phyloP scores from a whole-genome alignment of 2,888 invertebrate species.

The Hecatera dysodea region DNA sequence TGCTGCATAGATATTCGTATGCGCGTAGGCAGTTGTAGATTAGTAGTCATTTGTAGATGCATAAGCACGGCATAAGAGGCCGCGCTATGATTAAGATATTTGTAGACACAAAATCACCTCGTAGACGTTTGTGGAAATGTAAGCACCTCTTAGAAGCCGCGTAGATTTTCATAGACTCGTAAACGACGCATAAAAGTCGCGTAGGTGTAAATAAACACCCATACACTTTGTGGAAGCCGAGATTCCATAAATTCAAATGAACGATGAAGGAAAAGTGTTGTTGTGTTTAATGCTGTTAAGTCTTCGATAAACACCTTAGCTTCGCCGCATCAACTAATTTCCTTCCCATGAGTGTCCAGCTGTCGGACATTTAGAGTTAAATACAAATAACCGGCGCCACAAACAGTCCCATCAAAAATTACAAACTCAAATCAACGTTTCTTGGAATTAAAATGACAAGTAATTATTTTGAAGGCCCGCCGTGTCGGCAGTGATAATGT shows the following conservation, averaged over 20 bases:
- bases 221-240: too few relatives aligned
- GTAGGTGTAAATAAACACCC: background rate
- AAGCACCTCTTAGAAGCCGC: background rate
- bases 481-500: constrained; percentile 78
- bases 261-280: background rate
- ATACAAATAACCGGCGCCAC: constrained; percentile 59
- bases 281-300: background rate
- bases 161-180: background rate
- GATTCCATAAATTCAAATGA: too few relatives aligned
- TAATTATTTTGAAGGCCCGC: constrained; percentile 81
- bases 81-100: too few relatives aligned
- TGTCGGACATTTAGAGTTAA: background rate
- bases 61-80: too few relatives aligned
- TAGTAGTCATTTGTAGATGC: background rate
- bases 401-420: constrained; percentile 58
- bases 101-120: too few relatives aligned
- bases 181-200: background rate
- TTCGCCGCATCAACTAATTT: too few relatives aligned
- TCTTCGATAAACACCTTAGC: too few relatives aligned
- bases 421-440: constrained; percentile 75
- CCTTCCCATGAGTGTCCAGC: background rate
- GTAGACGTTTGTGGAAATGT: background rate
- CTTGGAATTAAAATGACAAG: constrained; percentile 77
- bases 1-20: background rate
- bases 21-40: background rate